Base-by-base conservation (phyloP, 2,888 invertebrate species). In the Pilophorus perplexus region DNA sequence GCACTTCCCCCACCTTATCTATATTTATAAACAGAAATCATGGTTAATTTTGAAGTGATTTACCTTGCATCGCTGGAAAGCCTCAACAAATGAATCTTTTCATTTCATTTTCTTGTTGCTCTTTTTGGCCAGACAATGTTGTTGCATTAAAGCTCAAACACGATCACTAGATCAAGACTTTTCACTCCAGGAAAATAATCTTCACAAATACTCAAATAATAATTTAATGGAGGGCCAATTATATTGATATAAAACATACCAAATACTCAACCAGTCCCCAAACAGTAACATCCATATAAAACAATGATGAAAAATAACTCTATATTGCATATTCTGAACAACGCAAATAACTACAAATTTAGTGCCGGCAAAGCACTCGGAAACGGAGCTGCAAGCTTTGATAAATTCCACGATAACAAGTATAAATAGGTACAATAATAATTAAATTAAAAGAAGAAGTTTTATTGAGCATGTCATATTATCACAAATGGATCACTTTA, bases 401-500 rank as follows among this genome's bases (percentile, higher is more conserved):
- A 28, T 52, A 52, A 28, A 28, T 52, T 52, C 27, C 28, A 28
- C 52, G 28, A 52, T 28, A 52, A 28, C 28, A 52, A 52, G n/a
- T n/a, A n/a, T n/a, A n/a, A n/a, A n/a, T n/a, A n/a, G n/a, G n/a
- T n/a, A 22, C n/a, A 46, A 23, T 46, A 23, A 46, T 23, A 46
- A 12, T 8, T 18, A 44, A 44, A 44, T 44, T 1, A 50, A 8
- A 52, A 28, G n/a, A 14, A 52, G 28, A 25, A 25, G 25, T 52
- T 25, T 25, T 28, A 52, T 52, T 52, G 52, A 52, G 52, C 52
- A 52, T 52, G 52, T 52, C 28, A 28, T 52, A 28, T 28, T 52
- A 52, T 52, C 52, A 52, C 52, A 52, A 52, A 52, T 52, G 52
- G 52, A 28, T 52, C 52, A 52, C 52, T 52, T 52, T 28, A 25